Evolutionary conservation across 2,888 invertebrate species (phyloP), one percentile per base, ranked within the genome.

Genomic region (Heteropelma amictum): DNA sequence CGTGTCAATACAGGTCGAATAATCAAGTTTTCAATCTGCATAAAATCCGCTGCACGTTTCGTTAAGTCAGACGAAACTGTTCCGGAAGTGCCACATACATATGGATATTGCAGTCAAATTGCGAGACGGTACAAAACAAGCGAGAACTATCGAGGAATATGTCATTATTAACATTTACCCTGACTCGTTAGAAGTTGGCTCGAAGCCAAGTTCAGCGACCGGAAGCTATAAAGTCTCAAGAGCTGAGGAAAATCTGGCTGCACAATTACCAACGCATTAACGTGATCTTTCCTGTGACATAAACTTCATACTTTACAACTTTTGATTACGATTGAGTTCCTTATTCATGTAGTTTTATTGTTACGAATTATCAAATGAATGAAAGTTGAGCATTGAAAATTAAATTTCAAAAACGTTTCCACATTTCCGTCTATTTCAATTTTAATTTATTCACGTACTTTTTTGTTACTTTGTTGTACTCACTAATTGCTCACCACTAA

Each of bases 201-300:
- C 5, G 33, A 14, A 35, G 45, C 70, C 70, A 70, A 61, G 61
- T 54, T 53, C 21, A 54, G 26, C 33, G 42, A n/a, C 45, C 53
- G 35, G 61, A 70, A 61, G 70, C 30, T 40, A n/a, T 23, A 45
- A 38, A 19, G 7, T 49, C 38, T 17, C 21, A 40, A 14, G 17
- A 61, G 21, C 42, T n/a, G 12, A 30, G 28, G 19, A 35, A 28
- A 61, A 61, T 70, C 17, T 26, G 33, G 28, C 23, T 12, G 38
- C 19, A 26, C 42, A 54, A 70, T 70, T 70, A 70, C 40, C n/a
- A 54, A 40, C 70, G 45, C 53, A 26, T 60, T 61, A 53, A 51
- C 28, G 19, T n/a, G 0, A 14, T 26, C 14, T 40, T 42, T 47
- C 12, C 26, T 33, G 33, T 8, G 26, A 28, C 21, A 58, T 40